Percentiles rank a stretch among this genome's conserved stretches.
These are phyloP conservation scores for Rhimphoctona megacephalus DNA, from an alignment of 2,888 invertebrate genomes.

Conservation along the genomic window DNA sequence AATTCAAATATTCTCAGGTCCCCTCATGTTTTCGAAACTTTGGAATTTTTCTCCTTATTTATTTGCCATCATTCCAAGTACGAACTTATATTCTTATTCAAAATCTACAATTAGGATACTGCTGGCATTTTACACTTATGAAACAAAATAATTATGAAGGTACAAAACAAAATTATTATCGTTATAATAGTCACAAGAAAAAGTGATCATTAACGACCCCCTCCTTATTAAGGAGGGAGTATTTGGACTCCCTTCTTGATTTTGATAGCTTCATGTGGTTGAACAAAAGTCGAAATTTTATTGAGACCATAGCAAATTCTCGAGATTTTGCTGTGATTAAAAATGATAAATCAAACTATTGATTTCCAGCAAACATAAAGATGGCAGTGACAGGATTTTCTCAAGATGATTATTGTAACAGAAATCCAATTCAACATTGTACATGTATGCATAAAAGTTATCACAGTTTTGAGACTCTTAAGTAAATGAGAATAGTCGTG, in stretches of 20 bases:
- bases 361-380: not conserved
- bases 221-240: not conserved
- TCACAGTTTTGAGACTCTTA: not conserved
- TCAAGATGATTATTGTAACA: not conserved
- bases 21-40: slow-evolving; percentile 34
- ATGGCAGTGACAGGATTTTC: not conserved
- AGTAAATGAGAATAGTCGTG: not conserved
- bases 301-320: not conserved
- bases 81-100: not conserved
- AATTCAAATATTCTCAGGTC: slow-evolving; percentile 49
- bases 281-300: not conserved
- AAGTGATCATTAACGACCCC: not conserved
- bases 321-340: not conserved
- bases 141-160: not conserved
- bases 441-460: not conserved
- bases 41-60: not conserved
- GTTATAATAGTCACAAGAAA: not conserved
- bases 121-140: not conserved
- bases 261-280: not conserved
- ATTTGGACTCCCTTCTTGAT: not conserved
- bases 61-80: not conserved
- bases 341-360: not conserved
- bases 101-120: not conserved
- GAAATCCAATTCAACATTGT: not conserved
- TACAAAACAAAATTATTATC: not conserved